A percentile compares a stretch with the other conserved stretches of the same genome.
These are phyloP conservation scores for Eilema depressum DNA, from an alignment of 2,888 invertebrate genomes.

Conservation along the genomic window DNA sequence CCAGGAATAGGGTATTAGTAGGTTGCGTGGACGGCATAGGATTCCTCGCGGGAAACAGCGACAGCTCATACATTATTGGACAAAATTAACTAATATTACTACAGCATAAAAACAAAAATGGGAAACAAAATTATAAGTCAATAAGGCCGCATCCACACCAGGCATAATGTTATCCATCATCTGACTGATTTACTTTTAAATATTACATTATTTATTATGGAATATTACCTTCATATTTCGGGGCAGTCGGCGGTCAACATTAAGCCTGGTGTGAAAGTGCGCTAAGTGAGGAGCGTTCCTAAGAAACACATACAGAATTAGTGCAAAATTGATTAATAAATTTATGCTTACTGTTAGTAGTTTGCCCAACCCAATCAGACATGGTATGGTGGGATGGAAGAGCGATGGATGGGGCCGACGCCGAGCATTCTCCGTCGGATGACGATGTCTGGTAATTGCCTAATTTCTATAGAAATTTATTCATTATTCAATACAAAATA, in stretches of 20 bases:
- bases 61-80: neutral
- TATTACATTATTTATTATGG: constrained; percentile 15
- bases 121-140: neutral
- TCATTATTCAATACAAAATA: constrained; percentile 27
- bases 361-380: constrained; percentile 95
- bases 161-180: constrained; percentile 12
- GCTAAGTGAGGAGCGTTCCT: constrained; percentile 17
- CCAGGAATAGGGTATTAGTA: too few species aligned
- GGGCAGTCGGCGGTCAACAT: constrained; percentile 21
- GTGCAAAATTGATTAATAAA: constrained; percentile 40
- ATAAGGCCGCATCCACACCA: constrained; percentile 13
- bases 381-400: constrained; percentile 86
- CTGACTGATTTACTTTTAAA: constrained; percentile 5
- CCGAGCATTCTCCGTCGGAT: constrained; percentile 89
- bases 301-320: constrained; percentile 21
- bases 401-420: constrained; percentile 87
- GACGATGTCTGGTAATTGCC: constrained; percentile 84
- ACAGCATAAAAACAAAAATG: neutral
- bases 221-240: constrained; percentile 19
- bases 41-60: neutral
- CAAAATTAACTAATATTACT: neutral
- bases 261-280: constrained; percentile 19
- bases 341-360: constrained; percentile 91
- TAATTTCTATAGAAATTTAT: constrained; percentile 76
- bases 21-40: too few species aligned